Percentiles rank a stretch among this genome's conserved stretches.
These are phyloP conservation scores for Cepaea hortensis DNA, from an alignment of 2,888 invertebrate genomes.

Conservation along the genomic window DNA sequence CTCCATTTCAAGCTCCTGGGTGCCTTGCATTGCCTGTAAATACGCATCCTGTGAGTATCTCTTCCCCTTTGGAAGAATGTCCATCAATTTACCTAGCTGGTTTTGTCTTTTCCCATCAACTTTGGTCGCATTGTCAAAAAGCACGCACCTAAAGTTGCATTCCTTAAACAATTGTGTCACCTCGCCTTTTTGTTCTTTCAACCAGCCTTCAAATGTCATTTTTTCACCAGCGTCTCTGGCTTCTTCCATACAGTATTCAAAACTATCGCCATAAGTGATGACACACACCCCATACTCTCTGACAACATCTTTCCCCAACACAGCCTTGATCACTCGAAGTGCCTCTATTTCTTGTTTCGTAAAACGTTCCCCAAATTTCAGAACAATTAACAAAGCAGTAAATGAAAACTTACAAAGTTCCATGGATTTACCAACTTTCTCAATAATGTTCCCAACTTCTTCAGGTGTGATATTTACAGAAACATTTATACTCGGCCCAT, in stretches of 20 bases:
- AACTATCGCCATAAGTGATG: conserved; percentile 35
- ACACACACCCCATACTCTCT: conserved; percentile 35
- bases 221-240: neutral
- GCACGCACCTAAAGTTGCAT: conserved; percentile 26
- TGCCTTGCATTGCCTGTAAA: neutral
- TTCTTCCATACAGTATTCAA: conserved; percentile 10
- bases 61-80: conserved; percentile 2
- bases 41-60: conserved; percentile 1
- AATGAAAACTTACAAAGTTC: conserved; percentile 9
- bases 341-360: conserved; percentile 34
- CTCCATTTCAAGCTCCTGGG: neutral
- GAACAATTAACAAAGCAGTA: conserved; percentile 16
- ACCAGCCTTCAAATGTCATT: conserved; percentile 18
- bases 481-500: conserved; percentile 29
- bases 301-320: conserved; percentile 37
- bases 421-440: neutral
- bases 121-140: conserved; percentile 31
- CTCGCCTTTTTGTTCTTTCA: conserved; percentile 1
- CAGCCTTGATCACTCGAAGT: conserved; percentile 26
- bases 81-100: conserved; percentile 10
- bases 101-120: neutral
- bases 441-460: neutral
- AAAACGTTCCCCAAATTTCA: conserved; percentile 29
- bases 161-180: conserved; percentile 33
- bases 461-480: neutral